Evolutionary conservation across 1,140 invertebrate genomes (phyloP).

Genomic region (Pseudomyrmex pallidus): DNA sequence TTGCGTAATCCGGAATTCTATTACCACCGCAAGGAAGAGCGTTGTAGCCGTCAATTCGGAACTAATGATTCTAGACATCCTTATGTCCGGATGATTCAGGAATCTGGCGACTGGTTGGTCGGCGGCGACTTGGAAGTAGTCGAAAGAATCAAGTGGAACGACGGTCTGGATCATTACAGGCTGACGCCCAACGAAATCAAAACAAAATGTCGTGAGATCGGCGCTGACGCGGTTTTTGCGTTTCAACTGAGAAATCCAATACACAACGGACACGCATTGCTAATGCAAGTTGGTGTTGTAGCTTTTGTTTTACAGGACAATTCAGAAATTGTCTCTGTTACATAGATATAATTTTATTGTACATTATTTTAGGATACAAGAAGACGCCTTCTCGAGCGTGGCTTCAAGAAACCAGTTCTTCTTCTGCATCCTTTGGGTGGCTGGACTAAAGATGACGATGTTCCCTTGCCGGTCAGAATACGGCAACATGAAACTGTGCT

Average conservation of each 20-base stretch:
- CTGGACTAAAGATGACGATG: constrained; percentile 99
- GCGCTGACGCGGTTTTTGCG: constrained; percentile 98
- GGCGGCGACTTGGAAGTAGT: constrained; percentile 98
- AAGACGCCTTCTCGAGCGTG: constrained; percentile 90
- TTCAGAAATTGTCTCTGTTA: too few species aligned
- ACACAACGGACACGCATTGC: constrained; percentile 98
- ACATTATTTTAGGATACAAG: constrained; percentile 90
- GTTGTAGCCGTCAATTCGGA: constrained; percentile 96
- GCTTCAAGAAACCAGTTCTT: constrained; percentile 97
- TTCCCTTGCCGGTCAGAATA: constrained; percentile 93
- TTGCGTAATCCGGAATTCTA: constrained; percentile 97
- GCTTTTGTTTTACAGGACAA: too few species aligned
- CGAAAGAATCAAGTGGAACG: constrained; percentile 95
- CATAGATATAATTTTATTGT: too few species aligned
- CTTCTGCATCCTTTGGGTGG: constrained; percentile 98
- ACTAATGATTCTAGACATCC: constrained; percentile 95
- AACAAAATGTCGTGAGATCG: constrained; percentile 91
- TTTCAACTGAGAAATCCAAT: constrained; percentile 99
- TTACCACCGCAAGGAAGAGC: constrained; percentile 97
- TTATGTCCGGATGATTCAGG: constrained; percentile 96
- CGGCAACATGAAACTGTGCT: constrained; percentile 95
- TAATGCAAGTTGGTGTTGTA: constrained; percentile 91
- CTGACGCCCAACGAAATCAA: constrained; percentile 97
- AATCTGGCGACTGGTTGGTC: constrained; percentile 97
- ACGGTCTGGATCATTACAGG: constrained; percentile 98